These are phyloP conservation scores for Lepidurus apus DNA, from an alignment of 1,140 invertebrate species.

Conservation along the genomic window DNA sequence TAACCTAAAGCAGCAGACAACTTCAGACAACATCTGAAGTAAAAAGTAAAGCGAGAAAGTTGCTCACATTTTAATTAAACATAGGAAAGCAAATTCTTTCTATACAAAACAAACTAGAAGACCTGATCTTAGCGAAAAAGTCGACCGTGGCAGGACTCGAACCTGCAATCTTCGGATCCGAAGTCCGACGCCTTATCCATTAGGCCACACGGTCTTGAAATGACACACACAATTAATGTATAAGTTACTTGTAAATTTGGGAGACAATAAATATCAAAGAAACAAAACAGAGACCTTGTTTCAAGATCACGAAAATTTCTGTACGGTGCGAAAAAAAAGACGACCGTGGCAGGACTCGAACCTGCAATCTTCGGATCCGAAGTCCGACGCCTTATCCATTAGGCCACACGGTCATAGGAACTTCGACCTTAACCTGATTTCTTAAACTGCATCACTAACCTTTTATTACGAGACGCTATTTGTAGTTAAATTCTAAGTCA, in stretches of 20 bases:
- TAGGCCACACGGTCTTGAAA: slow-evolving; percentile 70
- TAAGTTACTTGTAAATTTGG: too few relatives aligned
- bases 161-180: slow-evolving; percentile 87
- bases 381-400: slow-evolving; percentile 88
- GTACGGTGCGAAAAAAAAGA: slow-evolving; percentile 39
- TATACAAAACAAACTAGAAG: too few relatives aligned
- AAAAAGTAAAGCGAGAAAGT: too few relatives aligned
- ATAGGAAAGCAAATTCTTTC: too few relatives aligned
- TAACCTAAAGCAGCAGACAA: not conserved
- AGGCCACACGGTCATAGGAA: slow-evolving; percentile 65
- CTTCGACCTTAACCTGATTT: too few relatives aligned
- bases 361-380: slow-evolving; percentile 87
- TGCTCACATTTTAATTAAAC: too few relatives aligned
- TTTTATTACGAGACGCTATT: too few relatives aligned
- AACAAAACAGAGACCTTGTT: not conserved
- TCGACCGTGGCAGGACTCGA: slow-evolving; percentile 81
- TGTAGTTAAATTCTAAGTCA: too few relatives aligned
- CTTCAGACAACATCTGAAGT: not conserved
- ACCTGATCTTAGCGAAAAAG: too few relatives aligned
- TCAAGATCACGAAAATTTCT: not conserved
- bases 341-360: slow-evolving; percentile 84
- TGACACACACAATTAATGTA: not conserved
- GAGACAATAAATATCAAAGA: not conserved
- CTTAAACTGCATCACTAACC: too few relatives aligned
- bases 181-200: slow-evolving; percentile 88